Evolutionary conservation across 2,113 vertebrate genomes (phyloP).

Genomic region (Craseonycteris thonglongyai): DNA sequence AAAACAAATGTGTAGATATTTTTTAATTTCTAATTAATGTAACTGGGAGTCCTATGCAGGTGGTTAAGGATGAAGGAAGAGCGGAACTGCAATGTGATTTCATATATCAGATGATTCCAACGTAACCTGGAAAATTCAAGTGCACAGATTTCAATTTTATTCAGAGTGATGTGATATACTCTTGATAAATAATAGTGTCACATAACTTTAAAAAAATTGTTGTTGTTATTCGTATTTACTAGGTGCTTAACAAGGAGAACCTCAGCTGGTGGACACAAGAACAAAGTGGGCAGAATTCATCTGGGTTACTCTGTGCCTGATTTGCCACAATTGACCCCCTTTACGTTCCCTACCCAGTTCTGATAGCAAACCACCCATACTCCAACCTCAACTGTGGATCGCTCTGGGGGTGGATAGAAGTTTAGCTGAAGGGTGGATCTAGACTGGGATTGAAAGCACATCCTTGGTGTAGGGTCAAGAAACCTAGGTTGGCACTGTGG

Average conservation of each 20-base stretch:
- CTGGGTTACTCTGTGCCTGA: neutral
- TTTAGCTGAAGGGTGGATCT: neutral
- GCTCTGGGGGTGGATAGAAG: neutral
- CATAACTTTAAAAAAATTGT: neutral
- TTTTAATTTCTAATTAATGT: conserved; percentile 48
- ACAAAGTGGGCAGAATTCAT: neutral
- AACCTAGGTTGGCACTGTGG: neutral
- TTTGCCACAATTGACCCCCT: neutral
- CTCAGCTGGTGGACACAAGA: neutral
- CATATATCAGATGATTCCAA: neutral
- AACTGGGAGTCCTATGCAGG: neutral
- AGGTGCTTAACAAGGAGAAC: neutral
- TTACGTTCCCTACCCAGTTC: neutral
- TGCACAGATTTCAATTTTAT: neutral
- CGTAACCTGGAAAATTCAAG: conserved; percentile 18
- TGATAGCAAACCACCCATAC: neutral
- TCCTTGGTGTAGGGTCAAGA: neutral
- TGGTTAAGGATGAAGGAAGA: neutral
- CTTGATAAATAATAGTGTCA: neutral
- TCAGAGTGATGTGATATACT: neutral
- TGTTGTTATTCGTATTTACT: neutral
- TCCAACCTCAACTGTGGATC: neutral
- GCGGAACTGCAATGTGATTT: neutral
- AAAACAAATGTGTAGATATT: conserved; percentile 38
- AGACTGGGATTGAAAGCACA: neutral